Conservation (phyloP, 2,888 invertebrate species). For the Campopleginae sp. region DNA sequence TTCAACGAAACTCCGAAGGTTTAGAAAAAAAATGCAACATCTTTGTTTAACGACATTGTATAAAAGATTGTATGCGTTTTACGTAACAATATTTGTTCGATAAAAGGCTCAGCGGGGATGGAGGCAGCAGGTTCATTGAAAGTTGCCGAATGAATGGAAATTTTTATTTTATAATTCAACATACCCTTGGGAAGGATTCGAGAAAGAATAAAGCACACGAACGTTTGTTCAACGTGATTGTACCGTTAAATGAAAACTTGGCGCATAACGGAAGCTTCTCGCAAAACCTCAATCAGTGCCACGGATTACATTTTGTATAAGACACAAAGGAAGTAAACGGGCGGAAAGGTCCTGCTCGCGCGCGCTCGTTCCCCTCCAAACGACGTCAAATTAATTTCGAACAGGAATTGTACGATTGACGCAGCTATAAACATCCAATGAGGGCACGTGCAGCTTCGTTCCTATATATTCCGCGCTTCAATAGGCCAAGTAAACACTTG, state of each 20-base stretch:
- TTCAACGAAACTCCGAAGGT: no score
- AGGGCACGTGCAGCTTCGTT: not conserved
- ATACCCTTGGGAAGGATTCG: not conserved
- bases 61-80: not conserved
- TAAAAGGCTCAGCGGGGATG: not conserved
- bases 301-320: slow-evolving; percentile 1
- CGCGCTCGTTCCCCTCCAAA: not conserved
- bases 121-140: slow-evolving; percentile 1
- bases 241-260: slow-evolving; percentile 27
- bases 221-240: slow-evolving; percentile 7
- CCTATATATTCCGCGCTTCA: not conserved
- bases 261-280: not conserved
- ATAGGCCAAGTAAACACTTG: not conserved
- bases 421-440: not conserved
- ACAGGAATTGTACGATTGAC: slow-evolving; percentile 1
- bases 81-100: not conserved
- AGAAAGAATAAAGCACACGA: not conserved
- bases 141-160: not conserved
- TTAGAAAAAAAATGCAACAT: no score
- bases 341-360: not conserved
- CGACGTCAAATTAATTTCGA: not conserved
- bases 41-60: no score
- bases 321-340: not conserved
- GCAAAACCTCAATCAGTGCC: not conserved
- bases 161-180: not conserved